phyloP scores from a whole-genome alignment of 2,797 vertebrate genomes.

The Toxotes lorentzi region DNA sequence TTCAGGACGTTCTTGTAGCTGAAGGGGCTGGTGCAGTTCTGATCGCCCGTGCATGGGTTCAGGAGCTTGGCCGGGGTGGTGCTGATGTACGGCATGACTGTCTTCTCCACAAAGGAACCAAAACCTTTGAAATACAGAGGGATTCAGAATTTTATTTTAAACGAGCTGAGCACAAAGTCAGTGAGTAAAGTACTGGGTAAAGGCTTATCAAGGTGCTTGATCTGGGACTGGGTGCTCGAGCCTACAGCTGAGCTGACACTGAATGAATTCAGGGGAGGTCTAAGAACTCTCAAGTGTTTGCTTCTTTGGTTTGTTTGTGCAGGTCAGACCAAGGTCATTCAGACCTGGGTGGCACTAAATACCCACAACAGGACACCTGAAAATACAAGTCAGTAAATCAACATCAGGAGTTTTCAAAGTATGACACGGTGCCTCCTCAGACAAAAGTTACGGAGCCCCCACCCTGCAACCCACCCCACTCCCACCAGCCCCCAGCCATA shows the following conservation, averaged over 20 bases:
- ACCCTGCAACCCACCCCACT: background rate
- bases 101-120: slow-evolving; percentile 99
- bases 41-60: slow-evolving; percentile 95
- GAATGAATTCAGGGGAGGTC: slow-evolving; percentile 4
- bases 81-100: slow-evolving; percentile 99
- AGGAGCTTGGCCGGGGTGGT: slow-evolving; percentile 96
- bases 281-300: slow-evolving; percentile 5
- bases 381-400: slow-evolving; percentile 17
- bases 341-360: slow-evolving; percentile 31
- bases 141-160: background rate
- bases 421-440: too few relatives aligned
- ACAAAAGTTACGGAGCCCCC: too few relatives aligned
- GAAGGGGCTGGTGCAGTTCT: slow-evolving; percentile 98
- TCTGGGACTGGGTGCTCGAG: background rate
- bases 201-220: background rate
- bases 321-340: slow-evolving; percentile 26
- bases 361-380: slow-evolving; percentile 10
- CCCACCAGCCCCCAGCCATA: background rate
- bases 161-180: background rate
- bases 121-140: slow-evolving; percentile 85
- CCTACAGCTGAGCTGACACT: slow-evolving; percentile 5
- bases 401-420: too few relatives aligned
- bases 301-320: slow-evolving; percentile 30
- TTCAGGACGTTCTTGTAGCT: slow-evolving; percentile 98
- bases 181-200: background rate